These are phyloP conservation scores for Gorsachius magnificus DNA, from an alignment of 2,797 vertebrate species.

Conservation along the genomic window DNA sequence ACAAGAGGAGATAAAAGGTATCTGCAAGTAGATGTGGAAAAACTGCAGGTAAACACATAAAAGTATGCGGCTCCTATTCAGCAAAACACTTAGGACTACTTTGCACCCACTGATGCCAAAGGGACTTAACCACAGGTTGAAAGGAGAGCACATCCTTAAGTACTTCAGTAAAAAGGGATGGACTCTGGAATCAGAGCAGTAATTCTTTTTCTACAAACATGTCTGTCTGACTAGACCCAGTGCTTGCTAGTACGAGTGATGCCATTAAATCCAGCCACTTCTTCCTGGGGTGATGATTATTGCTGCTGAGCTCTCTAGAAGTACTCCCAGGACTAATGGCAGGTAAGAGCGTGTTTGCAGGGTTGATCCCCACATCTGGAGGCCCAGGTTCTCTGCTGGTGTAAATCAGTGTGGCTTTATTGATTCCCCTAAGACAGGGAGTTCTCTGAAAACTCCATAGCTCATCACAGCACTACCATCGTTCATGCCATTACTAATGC, in stretches of 20 bases:
- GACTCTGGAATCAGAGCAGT: not conserved
- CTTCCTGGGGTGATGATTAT: not conserved
- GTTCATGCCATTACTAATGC: not conserved
- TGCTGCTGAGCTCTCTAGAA: not conserved
- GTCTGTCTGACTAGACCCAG: not conserved
- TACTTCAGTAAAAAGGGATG: not conserved
- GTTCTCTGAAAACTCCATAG: conserved; percentile 19
- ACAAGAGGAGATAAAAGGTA: not conserved
- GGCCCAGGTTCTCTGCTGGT: not conserved
- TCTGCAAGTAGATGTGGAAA: not conserved
- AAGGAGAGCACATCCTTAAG: not conserved
- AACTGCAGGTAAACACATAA: not conserved
- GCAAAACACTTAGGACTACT: not conserved
- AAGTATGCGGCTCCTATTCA: not conserved
- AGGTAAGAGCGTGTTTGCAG: not conserved
- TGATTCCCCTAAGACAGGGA: not conserved
- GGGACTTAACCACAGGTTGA: not conserved
- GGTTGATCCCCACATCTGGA: not conserved
- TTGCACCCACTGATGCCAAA: not conserved
- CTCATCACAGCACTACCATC: not conserved
- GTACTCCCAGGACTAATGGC: not conserved
- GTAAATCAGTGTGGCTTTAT: not conserved
- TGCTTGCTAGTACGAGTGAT: not conserved
- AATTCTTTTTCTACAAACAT: not conserved
- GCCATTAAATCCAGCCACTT: not conserved